A percentile compares a stretch with the other conserved stretches of the same genome.
phyloP scores from a whole-genome alignment of 2,888 invertebrate genomes.

The Lapara coniferarum region DNA sequence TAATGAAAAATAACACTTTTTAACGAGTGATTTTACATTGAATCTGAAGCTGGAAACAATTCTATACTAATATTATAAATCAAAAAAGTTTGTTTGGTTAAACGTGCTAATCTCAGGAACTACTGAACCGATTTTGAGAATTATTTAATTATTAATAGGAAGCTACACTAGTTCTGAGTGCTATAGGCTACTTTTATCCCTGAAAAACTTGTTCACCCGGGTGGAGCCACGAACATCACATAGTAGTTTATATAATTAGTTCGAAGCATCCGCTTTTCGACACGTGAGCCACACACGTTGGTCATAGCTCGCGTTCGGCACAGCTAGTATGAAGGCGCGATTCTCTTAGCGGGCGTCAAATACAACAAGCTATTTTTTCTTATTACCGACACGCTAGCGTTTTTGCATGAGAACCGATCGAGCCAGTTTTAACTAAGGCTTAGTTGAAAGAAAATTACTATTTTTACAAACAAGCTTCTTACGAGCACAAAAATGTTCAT shows the following conservation, averaged over 20 bases:
- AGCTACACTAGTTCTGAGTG: too few species aligned
- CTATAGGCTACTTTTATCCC: too few species aligned
- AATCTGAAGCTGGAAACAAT: background rate
- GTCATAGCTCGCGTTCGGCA: slow-evolving; percentile 43
- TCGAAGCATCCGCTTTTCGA: slow-evolving; percentile 34
- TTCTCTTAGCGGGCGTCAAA: slow-evolving; percentile 56
- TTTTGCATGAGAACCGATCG: slow-evolving; percentile 60
- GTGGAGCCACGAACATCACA: too few species aligned
- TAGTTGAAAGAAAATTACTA: slow-evolving; percentile 68
- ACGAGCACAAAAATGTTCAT: slow-evolving; percentile 57
- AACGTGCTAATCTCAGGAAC: too few species aligned
- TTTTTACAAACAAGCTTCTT: slow-evolving; percentile 71
- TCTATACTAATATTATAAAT: too few species aligned
- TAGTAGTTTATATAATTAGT: background rate
- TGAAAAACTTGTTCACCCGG: too few species aligned
- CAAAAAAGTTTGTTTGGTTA: too few species aligned
- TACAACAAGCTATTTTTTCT: slow-evolving; percentile 42
- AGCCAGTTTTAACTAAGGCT: slow-evolving; percentile 60
- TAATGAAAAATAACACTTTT: background rate
- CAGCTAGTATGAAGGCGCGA: slow-evolving; percentile 51
- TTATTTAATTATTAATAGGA: too few species aligned
- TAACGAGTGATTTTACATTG: background rate
- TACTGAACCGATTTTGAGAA: too few species aligned
- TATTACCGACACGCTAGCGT: slow-evolving; percentile 51
- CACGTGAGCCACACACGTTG: slow-evolving; percentile 41